Conservation (phyloP, 2,888 invertebrate species). For the Cactoblastis cactorum region DNA sequence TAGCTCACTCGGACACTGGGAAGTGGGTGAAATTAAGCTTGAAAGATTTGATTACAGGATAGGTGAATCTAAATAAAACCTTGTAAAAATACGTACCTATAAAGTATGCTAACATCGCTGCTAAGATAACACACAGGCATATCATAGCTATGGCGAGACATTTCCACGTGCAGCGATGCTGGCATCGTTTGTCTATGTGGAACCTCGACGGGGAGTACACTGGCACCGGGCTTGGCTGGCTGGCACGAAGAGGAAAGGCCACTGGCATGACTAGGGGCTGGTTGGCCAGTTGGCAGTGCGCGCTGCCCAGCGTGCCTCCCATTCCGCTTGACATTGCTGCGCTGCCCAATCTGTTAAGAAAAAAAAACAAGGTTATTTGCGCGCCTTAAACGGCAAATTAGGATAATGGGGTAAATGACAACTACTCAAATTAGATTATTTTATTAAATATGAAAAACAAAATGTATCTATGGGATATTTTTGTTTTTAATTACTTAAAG, state of each 20-base stretch:
- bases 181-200: conserved; percentile 96
- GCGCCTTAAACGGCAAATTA: too few species aligned
- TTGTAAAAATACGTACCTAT: conserved; percentile 96
- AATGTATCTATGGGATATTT: too few species aligned
- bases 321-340: conserved; percentile 78
- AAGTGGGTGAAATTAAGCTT: too few species aligned
- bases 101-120: conserved; percentile 96
- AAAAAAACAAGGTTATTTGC: conserved; percentile 30
- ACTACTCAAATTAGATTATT: too few species aligned
- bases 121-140: conserved; percentile 92
- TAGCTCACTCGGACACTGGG: too few species aligned
- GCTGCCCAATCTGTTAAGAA: conserved; percentile 72
- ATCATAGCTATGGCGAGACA: conserved; percentile 96
- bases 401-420: too few species aligned
- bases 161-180: conserved; percentile 97
- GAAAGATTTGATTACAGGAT: too few species aligned
- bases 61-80: too few species aligned
- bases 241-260: conserved; percentile 87
- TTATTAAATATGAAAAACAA: too few species aligned
- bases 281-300: conserved; percentile 84
- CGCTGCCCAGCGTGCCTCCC: conserved; percentile 81
- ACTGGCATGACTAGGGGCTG: conserved; percentile 92
- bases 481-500: too few species aligned
- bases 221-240: conserved; percentile 88
- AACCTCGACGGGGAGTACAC: conserved; percentile 93